Evolutionary conservation across 2,888 invertebrate species (phyloP).

Genomic region (Graphium colonna): DNA sequence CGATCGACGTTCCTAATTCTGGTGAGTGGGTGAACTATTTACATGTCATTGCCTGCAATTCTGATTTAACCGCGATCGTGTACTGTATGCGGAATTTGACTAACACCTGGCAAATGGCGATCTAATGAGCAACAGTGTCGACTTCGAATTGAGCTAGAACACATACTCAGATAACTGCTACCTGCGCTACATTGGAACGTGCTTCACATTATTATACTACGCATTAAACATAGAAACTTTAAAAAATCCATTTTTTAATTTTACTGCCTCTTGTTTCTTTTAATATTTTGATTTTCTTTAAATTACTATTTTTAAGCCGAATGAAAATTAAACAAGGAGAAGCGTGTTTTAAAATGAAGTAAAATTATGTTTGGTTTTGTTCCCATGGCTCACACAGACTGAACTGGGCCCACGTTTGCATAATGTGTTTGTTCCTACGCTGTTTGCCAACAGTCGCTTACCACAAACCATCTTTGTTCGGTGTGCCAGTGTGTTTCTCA

Average conservation of each 20-base stretch:
- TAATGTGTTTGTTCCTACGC: constrained; percentile 36
- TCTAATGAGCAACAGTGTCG: constrained; percentile 20
- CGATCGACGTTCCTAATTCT: constrained; percentile 57
- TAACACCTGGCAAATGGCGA: constrained; percentile 34
- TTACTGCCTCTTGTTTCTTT: too few species aligned
- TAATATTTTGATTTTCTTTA: too few species aligned
- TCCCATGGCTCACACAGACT: constrained; percentile 29
- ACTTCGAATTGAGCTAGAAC: constrained; percentile 18
- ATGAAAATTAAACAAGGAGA: too few species aligned
- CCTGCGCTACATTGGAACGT: constrained; percentile 6
- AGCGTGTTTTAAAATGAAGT: not conserved
- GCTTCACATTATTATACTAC: constrained; percentile 3
- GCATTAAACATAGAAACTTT: too few species aligned
- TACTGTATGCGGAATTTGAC: constrained; percentile 49
- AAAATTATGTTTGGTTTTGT: constrained; percentile 1
- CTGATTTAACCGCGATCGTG: constrained; percentile 39
- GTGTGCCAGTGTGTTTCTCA: constrained; percentile 19
- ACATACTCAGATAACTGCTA: constrained; percentile 16
- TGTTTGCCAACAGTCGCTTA: constrained; percentile 51
- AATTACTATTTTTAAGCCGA: too few species aligned
- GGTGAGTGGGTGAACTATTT: constrained; percentile 69
- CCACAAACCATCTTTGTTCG: constrained; percentile 32
- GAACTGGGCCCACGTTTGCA: constrained; percentile 41
- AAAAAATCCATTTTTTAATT: too few species aligned
- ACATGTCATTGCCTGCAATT: constrained; percentile 43